These are phyloP conservation scores for Alligator sinensis DNA, from an alignment of 2,113 vertebrate genomes.

Conservation along the genomic window DNA sequence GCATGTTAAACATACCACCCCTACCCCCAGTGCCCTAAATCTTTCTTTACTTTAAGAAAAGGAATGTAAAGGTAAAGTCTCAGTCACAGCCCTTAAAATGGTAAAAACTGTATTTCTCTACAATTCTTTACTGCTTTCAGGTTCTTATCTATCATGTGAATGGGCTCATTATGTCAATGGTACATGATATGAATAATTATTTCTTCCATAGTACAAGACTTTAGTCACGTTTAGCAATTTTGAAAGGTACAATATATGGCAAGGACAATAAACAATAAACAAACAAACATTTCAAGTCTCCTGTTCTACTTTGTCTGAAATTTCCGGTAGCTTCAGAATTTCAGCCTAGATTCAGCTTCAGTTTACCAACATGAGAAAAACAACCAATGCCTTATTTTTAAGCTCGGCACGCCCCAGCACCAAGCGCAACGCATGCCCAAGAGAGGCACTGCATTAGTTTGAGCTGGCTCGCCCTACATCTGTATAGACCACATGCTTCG, in stretches of 20 bases:
- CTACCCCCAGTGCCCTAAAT: constrained; percentile 43
- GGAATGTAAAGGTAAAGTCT: not conserved
- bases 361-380: too few relatives aligned
- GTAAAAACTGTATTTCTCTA: not conserved
- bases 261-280: not conserved
- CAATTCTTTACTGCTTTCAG: not conserved
- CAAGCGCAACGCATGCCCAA: too few relatives aligned
- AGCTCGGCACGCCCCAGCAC: too few relatives aligned
- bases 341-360: not conserved
- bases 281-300: not conserved
- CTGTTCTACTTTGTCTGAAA: not conserved
- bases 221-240: rapidly evolving
- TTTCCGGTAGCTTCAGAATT: not conserved
- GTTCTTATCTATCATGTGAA: constrained; percentile 24
- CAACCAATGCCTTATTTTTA: too few relatives aligned
- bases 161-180: constrained; percentile 36
- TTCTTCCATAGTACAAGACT: not conserved
- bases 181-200: not conserved
- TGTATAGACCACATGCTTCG: too few relatives aligned
- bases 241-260: not conserved
- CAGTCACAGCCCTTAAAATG: constrained; percentile 45
- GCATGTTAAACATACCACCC: constrained; percentile 29
- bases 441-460: too few relatives aligned
- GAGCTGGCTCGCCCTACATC: too few relatives aligned
- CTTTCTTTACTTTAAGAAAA: constrained; percentile 56